Conservation (phyloP, 2,113 vertebrate genomes). For the Miniopterus natalensis region DNA sequence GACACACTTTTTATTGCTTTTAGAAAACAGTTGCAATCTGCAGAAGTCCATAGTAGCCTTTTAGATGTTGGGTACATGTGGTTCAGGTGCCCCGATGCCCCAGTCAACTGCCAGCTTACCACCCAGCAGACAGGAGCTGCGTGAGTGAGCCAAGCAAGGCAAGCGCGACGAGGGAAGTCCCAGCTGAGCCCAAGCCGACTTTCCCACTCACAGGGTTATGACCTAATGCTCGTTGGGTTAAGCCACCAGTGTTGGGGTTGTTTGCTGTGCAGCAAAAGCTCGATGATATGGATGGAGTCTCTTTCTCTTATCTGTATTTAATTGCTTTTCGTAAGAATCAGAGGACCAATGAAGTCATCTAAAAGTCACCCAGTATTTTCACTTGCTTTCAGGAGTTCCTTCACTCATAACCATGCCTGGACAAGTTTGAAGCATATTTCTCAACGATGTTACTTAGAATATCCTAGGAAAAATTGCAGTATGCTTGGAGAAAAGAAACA, state of each 20-base stretch:
- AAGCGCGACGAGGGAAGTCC: neutral
- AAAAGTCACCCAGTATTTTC: neutral
- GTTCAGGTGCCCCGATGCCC: accelerated
- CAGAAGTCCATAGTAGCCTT: neutral
- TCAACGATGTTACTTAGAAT: neutral
- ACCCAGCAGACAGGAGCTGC: accelerated
- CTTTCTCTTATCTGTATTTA: neutral
- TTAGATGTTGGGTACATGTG: neutral
- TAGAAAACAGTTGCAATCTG: neutral
- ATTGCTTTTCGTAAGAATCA: slow-evolving; percentile 13
- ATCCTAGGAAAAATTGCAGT: neutral
- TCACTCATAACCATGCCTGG: neutral
- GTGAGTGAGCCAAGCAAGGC: neutral
- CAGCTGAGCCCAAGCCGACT: neutral
- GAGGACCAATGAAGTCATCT: neutral
- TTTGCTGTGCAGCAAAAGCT: neutral
- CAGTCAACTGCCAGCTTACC: neutral
- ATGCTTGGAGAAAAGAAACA: neutral
- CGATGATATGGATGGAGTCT: neutral
- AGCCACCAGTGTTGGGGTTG: neutral
- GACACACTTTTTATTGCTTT: neutral
- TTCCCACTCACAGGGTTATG: neutral
- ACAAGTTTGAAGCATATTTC: slow-evolving; percentile 44
- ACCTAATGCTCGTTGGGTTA: neutral
- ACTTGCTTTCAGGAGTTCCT: neutral